Conservation (phyloP, 2,113 vertebrate species). For the Panthera uncia region DNA sequence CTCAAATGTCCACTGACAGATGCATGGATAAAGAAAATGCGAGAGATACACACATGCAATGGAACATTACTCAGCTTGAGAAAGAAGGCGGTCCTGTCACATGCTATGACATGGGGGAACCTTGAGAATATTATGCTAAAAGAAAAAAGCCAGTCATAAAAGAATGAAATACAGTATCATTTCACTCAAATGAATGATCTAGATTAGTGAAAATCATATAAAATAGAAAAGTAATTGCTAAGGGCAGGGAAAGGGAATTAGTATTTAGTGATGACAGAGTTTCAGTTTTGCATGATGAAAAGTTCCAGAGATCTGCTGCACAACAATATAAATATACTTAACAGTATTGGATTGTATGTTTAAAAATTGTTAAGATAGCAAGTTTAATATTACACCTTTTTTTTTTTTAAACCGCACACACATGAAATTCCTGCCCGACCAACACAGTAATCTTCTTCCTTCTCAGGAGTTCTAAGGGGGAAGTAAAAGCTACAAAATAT, state of each 20-base stretch:
- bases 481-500: conserved; percentile 39
- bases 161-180: background rate
- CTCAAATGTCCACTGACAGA: background rate
- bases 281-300: conserved; percentile 43
- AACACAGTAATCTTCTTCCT: conserved; percentile 22
- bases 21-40: conserved; percentile 13
- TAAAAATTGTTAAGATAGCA: conserved; percentile 43
- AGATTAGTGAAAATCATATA: conserved; percentile 5
- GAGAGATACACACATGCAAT: background rate
- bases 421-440: conserved; percentile 3
- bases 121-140: background rate
- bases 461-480: conserved; percentile 28
- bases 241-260: background rate
- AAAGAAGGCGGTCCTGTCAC: conserved; percentile 23
- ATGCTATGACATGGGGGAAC: background rate
- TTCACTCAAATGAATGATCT: background rate
- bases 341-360: background rate
- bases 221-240: background rate
- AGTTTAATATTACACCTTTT: background rate
- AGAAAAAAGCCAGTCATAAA: background rate
- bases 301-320: conserved; percentile 10
- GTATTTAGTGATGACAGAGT: background rate
- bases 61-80: background rate
- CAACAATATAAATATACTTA: background rate
- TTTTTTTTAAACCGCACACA: background rate